Base-by-base conservation (phyloP, 1,140 invertebrate species). In the Drosophila pallidifrons region DNA sequence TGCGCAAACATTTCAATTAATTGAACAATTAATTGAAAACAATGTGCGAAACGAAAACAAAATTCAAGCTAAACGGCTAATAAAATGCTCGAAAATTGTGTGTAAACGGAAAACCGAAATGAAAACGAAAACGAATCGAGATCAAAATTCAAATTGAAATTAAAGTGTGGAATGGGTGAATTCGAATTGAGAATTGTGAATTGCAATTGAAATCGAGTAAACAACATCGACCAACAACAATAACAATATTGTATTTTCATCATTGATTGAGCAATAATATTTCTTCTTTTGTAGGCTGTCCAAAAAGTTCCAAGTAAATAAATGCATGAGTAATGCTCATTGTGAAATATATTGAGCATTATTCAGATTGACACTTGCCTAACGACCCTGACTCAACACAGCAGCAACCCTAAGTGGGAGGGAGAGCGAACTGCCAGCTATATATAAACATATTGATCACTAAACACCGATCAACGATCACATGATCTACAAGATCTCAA, bases 1-100 rank as follows among this genome's bases (percentile, higher is more conserved):
- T 65, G 77, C 68, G 72, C 82, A 88, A 83, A 80, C 83, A 83
- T 78, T 88, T 89, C 74, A 83, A 88, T 88, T 89, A 89, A 88
- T 81, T 78, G 80, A 57, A 77, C 77, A 72, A 69, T 78, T 79
- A 88, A 89, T 88, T 77, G 79, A 86, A 79, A 69, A 73, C 65
- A 79, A 80, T 77, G 69, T 64, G 61, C 60, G 45, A 83, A 77
- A 67, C 30, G 54, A 79, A 77, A 87, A 88, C 59, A 80, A 87
- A 67, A 77, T 59, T 45, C 45, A 65, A 35, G 30, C 7, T 38
- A 54, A 28, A 61, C 15, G 20, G 28, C n/a, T 1, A 38, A 32
- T 1, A 51, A 41, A 63, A 47, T 30, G 51, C 63, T 41, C 32
- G n/a, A 57, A 47, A 47, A 16, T 41, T 20, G 41, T 45, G 10